Evolutionary conservation across 53 echinoderm and acorn worm species (phyloP), one percentile per base, ranked within the genome.

Genomic region (Holothuria scabra): DNA sequence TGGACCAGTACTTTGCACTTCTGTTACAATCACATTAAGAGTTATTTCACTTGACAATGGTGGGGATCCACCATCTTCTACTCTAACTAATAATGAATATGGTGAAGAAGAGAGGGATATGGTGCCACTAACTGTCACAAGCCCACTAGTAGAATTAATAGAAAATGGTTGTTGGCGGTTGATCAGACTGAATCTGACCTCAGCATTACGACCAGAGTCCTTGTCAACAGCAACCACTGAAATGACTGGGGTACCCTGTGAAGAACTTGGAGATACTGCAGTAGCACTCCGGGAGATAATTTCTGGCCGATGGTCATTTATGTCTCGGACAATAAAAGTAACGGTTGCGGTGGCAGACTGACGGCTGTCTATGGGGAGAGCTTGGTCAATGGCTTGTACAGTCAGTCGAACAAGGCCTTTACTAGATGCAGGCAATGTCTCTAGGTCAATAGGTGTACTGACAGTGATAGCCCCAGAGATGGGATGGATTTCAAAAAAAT

Each of bases 271-370:
- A 2, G 76, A 62, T 22, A 94, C 80, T 16, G 88, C 90, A 21
- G 86, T 67, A 0, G 97, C 93, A 68, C 85, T 90, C 61, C 94
- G 92, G 23, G 97, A 94, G 20, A 92, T 82, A 58, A 96, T 92
- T 78, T 79, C 65, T 25, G 97, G 97, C 34, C 84, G 64, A 60
- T 96, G 94, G 82, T 96, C 97, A 52, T 96, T 96, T 33, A 94
- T 84, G 67, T 96, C 93, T 69, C 85, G 58, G 46, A 96, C 91
- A 74, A 92, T 91, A 38, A 96, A 90, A 21, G 86, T 89, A 56
- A 96, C 92, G 32, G 92, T 85, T 8, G 90, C 86, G 25, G 88
- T 90, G 37, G 94, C 89, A 33, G 92, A 86, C 23, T 91, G 87
- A 56, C 97, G 88, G 52, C 92, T 91, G 18, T 86, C 90, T 24